These are phyloP conservation scores for Acromyrmex heyeri DNA, from an alignment of 1,140 invertebrate genomes.

Conservation along the genomic window DNA sequence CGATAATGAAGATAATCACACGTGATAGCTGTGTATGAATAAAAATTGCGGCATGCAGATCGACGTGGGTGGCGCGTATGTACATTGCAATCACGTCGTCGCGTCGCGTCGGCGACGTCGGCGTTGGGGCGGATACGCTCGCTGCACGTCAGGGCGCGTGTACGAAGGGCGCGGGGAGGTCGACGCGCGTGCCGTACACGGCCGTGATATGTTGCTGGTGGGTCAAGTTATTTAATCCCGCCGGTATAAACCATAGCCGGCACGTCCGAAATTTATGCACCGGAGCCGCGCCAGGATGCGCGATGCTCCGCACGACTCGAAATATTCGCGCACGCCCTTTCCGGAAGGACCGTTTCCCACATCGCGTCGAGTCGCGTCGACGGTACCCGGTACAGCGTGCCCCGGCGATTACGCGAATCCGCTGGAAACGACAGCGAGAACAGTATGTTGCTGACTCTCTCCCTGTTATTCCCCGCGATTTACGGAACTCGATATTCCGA, in stretches of 20 bases:
- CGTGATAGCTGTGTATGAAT: not conserved
- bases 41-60: slow-evolving; percentile 14
- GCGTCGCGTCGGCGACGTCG: too few relatives aligned
- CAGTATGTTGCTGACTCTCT: not conserved
- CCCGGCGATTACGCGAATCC: not conserved
- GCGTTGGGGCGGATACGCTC: not conserved
- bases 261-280: slow-evolving; percentile 82
- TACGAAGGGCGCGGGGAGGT: not conserved
- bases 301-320: slow-evolving; percentile 28
- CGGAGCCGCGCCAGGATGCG: slow-evolving; percentile 65
- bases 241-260: slow-evolving; percentile 82
- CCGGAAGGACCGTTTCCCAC: not conserved
- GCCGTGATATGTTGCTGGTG: slow-evolving; percentile 83
- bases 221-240: slow-evolving; percentile 86
- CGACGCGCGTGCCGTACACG: slow-evolving; percentile 55
- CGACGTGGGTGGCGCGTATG: not conserved
- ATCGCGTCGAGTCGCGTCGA: not conserved
- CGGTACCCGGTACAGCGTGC: not conserved
- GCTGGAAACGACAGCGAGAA: slow-evolving; percentile 5
- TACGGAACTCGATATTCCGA: slow-evolving; percentile 30
- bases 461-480: not conserved
- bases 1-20: not conserved
- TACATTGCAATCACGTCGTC: slow-evolving; percentile 12
- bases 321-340: slow-evolving; percentile 59
- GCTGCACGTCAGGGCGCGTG: not conserved